Percentiles rank a stretch among this genome's conserved stretches.
phyloP scores from a whole-genome alignment of 2,888 invertebrate species.

The Polydrusus pterygomalis region DNA sequence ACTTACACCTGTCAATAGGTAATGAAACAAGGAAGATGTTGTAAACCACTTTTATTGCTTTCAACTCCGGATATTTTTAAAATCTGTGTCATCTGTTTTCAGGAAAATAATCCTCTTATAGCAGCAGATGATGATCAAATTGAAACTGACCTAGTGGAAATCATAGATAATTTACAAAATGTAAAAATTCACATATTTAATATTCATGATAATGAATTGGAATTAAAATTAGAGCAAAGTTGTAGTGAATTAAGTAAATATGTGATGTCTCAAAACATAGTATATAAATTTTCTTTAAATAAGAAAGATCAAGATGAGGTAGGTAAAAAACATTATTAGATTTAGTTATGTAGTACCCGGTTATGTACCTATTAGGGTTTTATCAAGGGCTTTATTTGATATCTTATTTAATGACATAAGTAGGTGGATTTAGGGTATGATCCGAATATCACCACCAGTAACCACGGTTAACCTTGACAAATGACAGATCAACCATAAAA shows the following conservation, averaged over 20 bases:
- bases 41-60: too few relatives aligned
- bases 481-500: too few relatives aligned
- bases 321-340: not conserved
- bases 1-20: too few relatives aligned
- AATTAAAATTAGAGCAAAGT: conserved; percentile 25
- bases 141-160: conserved; percentile 36
- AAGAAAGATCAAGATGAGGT: conserved; percentile 57
- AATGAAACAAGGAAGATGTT: too few relatives aligned
- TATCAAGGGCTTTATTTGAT: too few relatives aligned
- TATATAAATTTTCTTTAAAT: conserved; percentile 58
- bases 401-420: too few relatives aligned
- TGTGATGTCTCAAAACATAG: conserved; percentile 50
- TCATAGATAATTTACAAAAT: conserved; percentile 28
- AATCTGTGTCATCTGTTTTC: conserved; percentile 48
- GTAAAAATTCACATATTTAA: not conserved
- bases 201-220: conserved; percentile 10
- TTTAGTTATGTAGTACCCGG: not conserved
- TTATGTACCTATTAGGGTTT: not conserved
- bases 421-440: too few relatives aligned
- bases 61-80: too few relatives aligned
- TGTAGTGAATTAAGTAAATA: conserved; percentile 27
- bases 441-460: too few relatives aligned
- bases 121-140: conserved; percentile 60
- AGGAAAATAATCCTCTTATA: conserved; percentile 66
- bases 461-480: too few relatives aligned